Percentiles rank a stretch among this genome's conserved stretches.
Conservation (phyloP, 2,113 vertebrate species). For the Anolis sagrei region DNA sequence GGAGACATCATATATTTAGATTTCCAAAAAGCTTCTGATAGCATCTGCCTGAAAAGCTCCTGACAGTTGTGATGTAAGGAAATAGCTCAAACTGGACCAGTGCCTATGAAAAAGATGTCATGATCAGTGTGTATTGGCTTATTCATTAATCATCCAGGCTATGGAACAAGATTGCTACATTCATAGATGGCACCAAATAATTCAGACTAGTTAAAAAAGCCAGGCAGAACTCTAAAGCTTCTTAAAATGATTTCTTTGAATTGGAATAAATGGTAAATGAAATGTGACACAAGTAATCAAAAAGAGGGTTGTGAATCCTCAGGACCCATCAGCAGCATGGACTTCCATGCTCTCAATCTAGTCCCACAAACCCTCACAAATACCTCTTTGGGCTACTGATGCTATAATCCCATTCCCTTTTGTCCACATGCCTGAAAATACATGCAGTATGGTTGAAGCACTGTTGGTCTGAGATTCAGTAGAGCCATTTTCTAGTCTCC, state of each 20-base stretch:
- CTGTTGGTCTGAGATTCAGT: too few relatives aligned
- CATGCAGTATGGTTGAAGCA: too few relatives aligned
- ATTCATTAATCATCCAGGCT: not conserved
- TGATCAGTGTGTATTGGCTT: not conserved
- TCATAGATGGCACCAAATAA: not conserved
- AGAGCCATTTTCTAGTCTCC: too few relatives aligned
- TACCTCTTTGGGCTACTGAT: too few relatives aligned
- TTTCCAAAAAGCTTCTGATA: not conserved
- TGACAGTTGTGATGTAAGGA: not conserved
- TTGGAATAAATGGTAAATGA: not conserved
- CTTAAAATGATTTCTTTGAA: not conserved
- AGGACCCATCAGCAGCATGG: too few relatives aligned
- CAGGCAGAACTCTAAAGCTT: too few relatives aligned
- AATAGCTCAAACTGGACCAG: not conserved
- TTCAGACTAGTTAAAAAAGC: too few relatives aligned
- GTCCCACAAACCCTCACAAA: too few relatives aligned
- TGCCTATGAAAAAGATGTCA: not conserved
- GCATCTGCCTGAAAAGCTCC: not conserved
- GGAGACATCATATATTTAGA: not conserved
- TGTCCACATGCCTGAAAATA: too few relatives aligned
- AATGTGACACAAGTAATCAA: not conserved
- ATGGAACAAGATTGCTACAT: not conserved
- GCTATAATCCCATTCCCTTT: too few relatives aligned
- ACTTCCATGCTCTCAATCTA: too few relatives aligned
- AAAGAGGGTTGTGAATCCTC: too few relatives aligned